Conservation (phyloP, 1,140 invertebrate genomes). For the Thalassaphorura encarpata region DNA sequence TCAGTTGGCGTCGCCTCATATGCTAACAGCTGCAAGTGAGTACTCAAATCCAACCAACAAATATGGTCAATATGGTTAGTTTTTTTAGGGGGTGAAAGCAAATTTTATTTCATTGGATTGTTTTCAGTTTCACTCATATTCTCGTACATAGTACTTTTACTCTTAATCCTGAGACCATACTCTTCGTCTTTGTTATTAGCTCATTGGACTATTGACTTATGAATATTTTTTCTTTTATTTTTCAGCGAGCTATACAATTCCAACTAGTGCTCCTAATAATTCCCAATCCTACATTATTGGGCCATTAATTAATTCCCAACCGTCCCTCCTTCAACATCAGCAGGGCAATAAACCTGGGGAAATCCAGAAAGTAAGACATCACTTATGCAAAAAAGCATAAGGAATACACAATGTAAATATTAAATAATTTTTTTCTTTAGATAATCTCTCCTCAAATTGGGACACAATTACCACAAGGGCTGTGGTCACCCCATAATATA, state of each 20-base stretch:
- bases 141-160: neutral
- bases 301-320: slow-evolving; percentile 62
- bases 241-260: slow-evolving; percentile 53
- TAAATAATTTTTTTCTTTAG: slow-evolving; percentile 5
- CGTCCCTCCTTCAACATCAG: slow-evolving; percentile 41
- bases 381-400: neutral
- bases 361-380: slow-evolving; percentile 35
- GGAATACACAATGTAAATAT: neutral
- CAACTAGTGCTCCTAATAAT: slow-evolving; percentile 54
- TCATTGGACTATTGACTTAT: neutral
- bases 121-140: neutral
- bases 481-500: slow-evolving; percentile 48
- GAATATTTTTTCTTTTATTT: slow-evolving; percentile 1
- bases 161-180: neutral
- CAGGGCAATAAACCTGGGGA: slow-evolving; percentile 36
- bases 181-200: neutral
- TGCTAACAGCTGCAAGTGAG: slow-evolving; percentile 51
- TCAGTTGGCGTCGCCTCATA: slow-evolving; percentile 59
- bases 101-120: neutral
- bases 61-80: slow-evolving; percentile 17
- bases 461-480: slow-evolving; percentile 52
- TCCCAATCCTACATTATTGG: slow-evolving; percentile 68
- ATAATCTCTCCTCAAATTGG: slow-evolving; percentile 38
- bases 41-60: slow-evolving; percentile 15
- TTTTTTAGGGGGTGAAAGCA: slow-evolving; percentile 27